phyloP scores from a whole-genome alignment of 2,113 vertebrate genomes.

The Trichomycterus rosablanca region DNA sequence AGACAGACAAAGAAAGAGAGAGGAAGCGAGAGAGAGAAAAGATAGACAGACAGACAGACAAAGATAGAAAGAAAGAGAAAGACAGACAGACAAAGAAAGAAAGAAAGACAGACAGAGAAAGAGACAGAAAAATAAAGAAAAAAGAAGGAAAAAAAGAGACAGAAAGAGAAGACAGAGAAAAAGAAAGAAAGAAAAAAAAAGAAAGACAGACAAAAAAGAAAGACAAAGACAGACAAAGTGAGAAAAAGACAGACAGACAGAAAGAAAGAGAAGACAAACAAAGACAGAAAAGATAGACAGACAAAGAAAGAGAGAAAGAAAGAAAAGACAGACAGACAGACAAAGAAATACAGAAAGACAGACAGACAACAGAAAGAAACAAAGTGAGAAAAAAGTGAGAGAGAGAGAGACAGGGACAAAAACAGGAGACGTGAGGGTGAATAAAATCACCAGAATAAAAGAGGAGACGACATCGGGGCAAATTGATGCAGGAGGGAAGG shows the following conservation, averaged over 20 bases:
- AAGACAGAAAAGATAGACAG: neutral
- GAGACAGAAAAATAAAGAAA: neutral
- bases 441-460: neutral
- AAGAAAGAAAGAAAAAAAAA: neutral
- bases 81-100: slow-evolving; percentile 9
- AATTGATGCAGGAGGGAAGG: neutral
- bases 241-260: neutral
- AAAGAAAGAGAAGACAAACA: neutral
- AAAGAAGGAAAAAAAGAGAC: no score
- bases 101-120: slow-evolving; percentile 4
- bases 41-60: neutral
- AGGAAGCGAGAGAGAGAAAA: slow-evolving; percentile 1
- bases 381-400: neutral
- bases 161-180: neutral
- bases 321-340: neutral
- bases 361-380: slow-evolving; percentile 6
- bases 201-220: slow-evolving; percentile 16
- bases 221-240: neutral
- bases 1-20: neutral
- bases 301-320: slow-evolving; percentile 26
- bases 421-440: neutral
- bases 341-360: slow-evolving; percentile 2
- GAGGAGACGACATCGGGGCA: neutral
- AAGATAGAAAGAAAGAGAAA: slow-evolving; percentile 37
- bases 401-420: neutral